Percentiles rank a stretch among this genome's conserved stretches.
Evolutionary conservation across 2,888 invertebrate genomes (phyloP).

Genomic region (Marronus borbonicus): DNA sequence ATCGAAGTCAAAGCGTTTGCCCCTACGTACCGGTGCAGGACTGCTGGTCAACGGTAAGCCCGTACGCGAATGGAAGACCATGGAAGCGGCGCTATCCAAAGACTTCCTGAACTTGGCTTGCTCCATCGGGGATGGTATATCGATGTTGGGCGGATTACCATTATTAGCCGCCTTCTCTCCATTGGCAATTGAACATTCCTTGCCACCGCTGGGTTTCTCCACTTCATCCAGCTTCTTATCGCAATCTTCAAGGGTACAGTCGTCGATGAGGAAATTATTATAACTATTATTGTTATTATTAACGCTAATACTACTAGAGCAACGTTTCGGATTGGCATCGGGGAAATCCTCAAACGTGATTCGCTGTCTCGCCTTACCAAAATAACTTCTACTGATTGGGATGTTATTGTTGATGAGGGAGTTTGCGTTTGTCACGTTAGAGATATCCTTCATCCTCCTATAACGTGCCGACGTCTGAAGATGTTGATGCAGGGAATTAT

Average conservation of each 20-base stretch:
- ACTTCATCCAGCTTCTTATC: neutral
- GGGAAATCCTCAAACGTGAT: conserved; percentile 63
- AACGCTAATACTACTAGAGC: conserved; percentile 35
- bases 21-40: conserved; percentile 86
- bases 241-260: conserved; percentile 22
- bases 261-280: conserved; percentile 2
- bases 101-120: conserved; percentile 83
- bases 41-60: conserved; percentile 89
- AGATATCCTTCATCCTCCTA: conserved; percentile 60
- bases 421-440: conserved; percentile 55
- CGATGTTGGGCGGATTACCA: conserved; percentile 58
- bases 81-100: conserved; percentile 84
- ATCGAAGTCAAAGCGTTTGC: conserved; percentile 89
- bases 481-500: conserved; percentile 59
- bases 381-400: conserved; percentile 44
- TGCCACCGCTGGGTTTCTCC: conserved; percentile 21
- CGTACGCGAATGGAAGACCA: conserved; percentile 87
- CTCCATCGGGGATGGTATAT: conserved; percentile 80
- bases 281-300: conserved; percentile 23
- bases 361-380: conserved; percentile 62
- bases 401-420: conserved; percentile 29
- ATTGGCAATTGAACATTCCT: conserved; percentile 25
- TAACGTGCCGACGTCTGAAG: conserved; percentile 46
- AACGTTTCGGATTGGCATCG: conserved; percentile 51
- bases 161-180: conserved; percentile 28